phyloP scores from a whole-genome alignment of 2,113 vertebrate species.

The Pithys albifrons region DNA sequence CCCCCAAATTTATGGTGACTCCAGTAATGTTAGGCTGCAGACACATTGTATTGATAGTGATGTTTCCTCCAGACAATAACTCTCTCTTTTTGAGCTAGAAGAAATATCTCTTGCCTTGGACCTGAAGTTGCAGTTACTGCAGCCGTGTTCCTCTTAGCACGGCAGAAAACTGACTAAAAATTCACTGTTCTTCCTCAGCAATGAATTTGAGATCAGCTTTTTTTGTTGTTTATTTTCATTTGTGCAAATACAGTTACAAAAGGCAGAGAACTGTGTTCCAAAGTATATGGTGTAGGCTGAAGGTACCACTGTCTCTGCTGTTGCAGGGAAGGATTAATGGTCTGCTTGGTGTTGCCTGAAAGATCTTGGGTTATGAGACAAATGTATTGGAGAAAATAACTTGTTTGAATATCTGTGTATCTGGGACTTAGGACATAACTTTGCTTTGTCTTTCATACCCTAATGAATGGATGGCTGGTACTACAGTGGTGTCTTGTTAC shows the following conservation, averaged over 20 bases:
- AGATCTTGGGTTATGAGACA: not conserved
- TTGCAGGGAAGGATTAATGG: not conserved
- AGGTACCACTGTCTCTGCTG: not conserved
- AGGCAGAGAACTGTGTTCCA: not conserved
- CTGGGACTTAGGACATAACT: not conserved
- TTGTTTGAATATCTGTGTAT: not conserved
- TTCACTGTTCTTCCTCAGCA: not conserved
- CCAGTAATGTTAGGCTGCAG: not conserved
- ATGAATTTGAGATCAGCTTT: not conserved
- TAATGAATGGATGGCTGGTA: not conserved
- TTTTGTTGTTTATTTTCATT: not conserved
- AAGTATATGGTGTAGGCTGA: not conserved
- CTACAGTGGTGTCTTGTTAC: not conserved
- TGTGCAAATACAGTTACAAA: not conserved
- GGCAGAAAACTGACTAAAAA: not conserved
- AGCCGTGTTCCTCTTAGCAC: not conserved
- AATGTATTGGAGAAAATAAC: not conserved
- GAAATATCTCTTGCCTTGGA: not conserved
- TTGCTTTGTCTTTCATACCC: not conserved
- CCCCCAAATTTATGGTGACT: not conserved
- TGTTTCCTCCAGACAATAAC: not conserved
- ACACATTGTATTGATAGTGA: not conserved
- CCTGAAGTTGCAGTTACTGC: not conserved
- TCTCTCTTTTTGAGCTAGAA: not conserved
- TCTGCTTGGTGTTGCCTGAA: not conserved